phyloP scores from a whole-genome alignment of 2,113 vertebrate genomes.

The Plectropomus leopardus region DNA sequence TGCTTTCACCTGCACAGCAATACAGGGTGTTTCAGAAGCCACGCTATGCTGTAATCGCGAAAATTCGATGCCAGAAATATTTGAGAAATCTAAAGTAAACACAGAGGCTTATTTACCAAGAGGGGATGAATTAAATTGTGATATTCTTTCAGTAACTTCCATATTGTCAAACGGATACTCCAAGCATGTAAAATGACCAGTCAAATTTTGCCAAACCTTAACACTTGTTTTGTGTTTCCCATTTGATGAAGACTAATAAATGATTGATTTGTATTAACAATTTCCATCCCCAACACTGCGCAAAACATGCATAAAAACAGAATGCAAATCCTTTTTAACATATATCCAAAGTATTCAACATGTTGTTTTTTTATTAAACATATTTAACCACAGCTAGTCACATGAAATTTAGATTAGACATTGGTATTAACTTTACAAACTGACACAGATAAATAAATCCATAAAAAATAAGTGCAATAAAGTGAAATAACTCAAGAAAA shows the following conservation, averaged over 20 bases:
- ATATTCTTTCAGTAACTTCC: neutral
- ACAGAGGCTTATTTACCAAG: neutral
- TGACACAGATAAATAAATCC: no score
- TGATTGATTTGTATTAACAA: neutral
- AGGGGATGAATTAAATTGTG: neutral
- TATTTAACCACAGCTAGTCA: no score
- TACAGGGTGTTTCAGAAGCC: constrained; percentile 10
- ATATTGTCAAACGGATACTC: neutral
- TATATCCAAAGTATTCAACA: no score
- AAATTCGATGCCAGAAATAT: constrained; percentile 4
- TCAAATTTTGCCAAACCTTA: neutral
- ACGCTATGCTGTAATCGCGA: neutral
- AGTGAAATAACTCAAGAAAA: no score
- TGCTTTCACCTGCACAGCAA: constrained; percentile 19
- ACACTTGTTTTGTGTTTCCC: neutral
- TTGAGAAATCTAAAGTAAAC: constrained; percentile 2
- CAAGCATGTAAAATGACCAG: neutral
- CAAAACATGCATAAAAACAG: no score
- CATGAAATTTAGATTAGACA: no score
- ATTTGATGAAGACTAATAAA: neutral
- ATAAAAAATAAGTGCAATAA: no score
- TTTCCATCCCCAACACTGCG: no score
- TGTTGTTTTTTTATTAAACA: no score
- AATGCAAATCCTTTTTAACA: no score
- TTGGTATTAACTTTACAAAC: no score